phyloP scores from a whole-genome alignment of 1,140 invertebrate species.

The Leucophenga varia region DNA sequence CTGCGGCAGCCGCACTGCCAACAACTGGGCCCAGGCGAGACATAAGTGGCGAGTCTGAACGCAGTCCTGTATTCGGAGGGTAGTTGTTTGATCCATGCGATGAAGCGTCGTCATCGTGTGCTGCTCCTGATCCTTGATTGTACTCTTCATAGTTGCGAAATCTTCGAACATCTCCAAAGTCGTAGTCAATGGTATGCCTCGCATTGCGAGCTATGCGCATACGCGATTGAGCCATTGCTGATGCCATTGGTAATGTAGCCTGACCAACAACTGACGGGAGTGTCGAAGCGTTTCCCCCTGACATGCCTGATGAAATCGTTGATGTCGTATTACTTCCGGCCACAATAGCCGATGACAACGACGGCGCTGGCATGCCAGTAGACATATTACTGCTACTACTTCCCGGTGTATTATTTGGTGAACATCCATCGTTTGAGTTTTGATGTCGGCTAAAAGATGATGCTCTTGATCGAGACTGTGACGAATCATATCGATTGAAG shows the following conservation, averaged over 20 bases:
- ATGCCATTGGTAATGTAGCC: conserved; percentile 38
- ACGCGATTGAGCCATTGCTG: conserved; percentile 44
- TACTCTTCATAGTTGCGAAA: conserved; percentile 67
- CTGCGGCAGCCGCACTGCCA: conserved; percentile 10
- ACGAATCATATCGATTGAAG: conserved; percentile 54
- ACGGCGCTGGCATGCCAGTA: conserved; percentile 36
- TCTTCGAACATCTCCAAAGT: conserved; percentile 46
- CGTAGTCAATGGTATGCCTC: conserved; percentile 47
- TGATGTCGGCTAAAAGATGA: conserved; percentile 58
- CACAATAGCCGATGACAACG: conserved; percentile 26
- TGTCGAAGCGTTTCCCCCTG: neutral
- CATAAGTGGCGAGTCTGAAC: conserved; percentile 54
- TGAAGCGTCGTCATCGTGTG: conserved; percentile 62
- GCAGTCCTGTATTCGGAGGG: conserved; percentile 8
- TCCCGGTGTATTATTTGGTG: conserved; percentile 26
- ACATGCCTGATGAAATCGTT: neutral
- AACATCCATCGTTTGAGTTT: conserved; percentile 42
- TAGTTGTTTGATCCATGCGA: conserved; percentile 14
- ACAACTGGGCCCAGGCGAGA: conserved; percentile 38
- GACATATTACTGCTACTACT: conserved; percentile 18
- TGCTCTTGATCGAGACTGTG: conserved; percentile 58
- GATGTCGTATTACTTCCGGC: conserved; percentile 6
- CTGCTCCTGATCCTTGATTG: conserved; percentile 65
- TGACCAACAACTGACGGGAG: conserved; percentile 20
- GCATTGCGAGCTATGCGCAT: conserved; percentile 50